Evolutionary conservation across 2,797 vertebrate species (phyloP).

Genomic region (Gambusia yucatana): DNA sequence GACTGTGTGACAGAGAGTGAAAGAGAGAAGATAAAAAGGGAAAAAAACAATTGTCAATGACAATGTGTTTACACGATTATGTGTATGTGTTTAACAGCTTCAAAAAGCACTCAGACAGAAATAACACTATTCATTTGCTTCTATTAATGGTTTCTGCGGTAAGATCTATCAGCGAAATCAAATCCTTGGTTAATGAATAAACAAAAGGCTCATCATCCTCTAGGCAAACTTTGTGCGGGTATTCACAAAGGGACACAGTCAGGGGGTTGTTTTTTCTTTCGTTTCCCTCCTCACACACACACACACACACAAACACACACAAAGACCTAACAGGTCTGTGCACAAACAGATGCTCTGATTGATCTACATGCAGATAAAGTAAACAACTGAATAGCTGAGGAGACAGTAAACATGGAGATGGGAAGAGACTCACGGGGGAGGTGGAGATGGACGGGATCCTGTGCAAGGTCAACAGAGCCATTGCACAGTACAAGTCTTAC

Average conservation of each 20-base stretch:
- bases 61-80: conserved; percentile 23
- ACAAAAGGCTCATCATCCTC: conserved; percentile 20
- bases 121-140: conserved; percentile 28
- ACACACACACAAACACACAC: not conserved
- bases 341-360: not conserved
- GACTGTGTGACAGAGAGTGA: conserved; percentile 40
- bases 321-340: not conserved
- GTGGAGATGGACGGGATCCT: conserved; percentile 75
- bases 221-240: conserved; percentile 14
- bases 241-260: conserved; percentile 14
- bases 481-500: conserved; percentile 49
- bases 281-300: not conserved
- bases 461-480: conserved; percentile 83
- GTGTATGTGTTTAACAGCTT: conserved; percentile 14
- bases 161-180: conserved; percentile 17
- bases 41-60: conserved; percentile 34
- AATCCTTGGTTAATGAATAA: conserved; percentile 10
- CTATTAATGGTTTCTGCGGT: conserved; percentile 7
- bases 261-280: not conserved
- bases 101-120: conserved; percentile 18
- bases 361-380: conserved; percentile 4
- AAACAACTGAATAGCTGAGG: conserved; percentile 8
- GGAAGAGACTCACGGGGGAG: conserved; percentile 72
- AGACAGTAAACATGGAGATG: not conserved
- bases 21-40: conserved; percentile 21